Base-by-base conservation (phyloP, 2,113 vertebrate species). In the Polyodon spathula region DNA sequence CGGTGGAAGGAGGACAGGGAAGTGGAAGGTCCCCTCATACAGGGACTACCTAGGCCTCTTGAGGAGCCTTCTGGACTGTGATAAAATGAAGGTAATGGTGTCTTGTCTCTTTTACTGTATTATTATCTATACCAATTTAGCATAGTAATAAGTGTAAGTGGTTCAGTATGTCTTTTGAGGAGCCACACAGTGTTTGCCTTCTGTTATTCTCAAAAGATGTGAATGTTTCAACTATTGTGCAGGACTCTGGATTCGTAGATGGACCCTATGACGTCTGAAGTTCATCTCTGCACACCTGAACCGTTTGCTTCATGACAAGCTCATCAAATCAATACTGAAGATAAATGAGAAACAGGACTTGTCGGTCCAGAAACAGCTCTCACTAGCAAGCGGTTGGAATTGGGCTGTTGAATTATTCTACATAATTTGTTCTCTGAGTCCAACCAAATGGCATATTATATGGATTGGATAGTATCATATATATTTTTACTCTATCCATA, bases 281-380 rank as follows among this genome's bases (percentile, higher is more conserved):
- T 62, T 81, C 86, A 6, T 79, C 86, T 5, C 79, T 97, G 14
- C 77, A 81, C n/a, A 84, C 54, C 63, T 98, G 73, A 97, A 78
- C 76, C 92, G 4, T 4, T 79, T 97, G 57, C 69, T 99, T 0
- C 97, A 98, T 41, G 89, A 98, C 63, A 93, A 95, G 73, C 50
- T 98, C 74, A 74, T 97, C 68, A 97, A 90, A 74, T 97, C 95
- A 0, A 4, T 96, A 69, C 84, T 99, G 71, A 91, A 89, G 67
- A 92, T 98, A 44, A 78, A 97, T 68, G 92, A 92, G 52, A 98
- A 94, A 46, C 76, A 98, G 77, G 91, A 99, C 73, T 77, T 99
- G 65, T 92, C 91, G 8, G 82, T 98, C 66, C 83, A 95, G 69
- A 97, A 92, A 66, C 72, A 90, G 73, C 80, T 78, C 39, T 16